Base-by-base conservation (phyloP, 2,888 invertebrate genomes). In the Tenthredo scrophulariae region DNA sequence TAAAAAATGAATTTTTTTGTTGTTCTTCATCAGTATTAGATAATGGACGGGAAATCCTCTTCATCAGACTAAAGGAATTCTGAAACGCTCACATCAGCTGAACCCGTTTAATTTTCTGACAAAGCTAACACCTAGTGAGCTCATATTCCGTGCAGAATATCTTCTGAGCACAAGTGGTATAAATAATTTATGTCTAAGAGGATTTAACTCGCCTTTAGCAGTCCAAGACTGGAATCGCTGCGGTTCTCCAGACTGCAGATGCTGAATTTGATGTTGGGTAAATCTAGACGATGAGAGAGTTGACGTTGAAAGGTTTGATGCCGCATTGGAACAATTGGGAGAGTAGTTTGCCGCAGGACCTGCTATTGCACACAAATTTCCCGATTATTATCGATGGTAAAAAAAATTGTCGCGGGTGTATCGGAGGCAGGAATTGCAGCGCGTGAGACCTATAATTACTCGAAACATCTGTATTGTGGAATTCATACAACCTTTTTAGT, bases 251-350 rank as follows among this genome's bases (percentile, higher is more conserved):
- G 92, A 89, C 96, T 96, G 93, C 96, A 96, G 93, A 97, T 96
- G 93, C 97, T 96, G 94, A 97, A 97, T 93, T 97, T 96, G 86
- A 97, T 96, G 84, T 96, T 96, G 2, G 96, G 96, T 87, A 97
- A 93, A 90, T 97, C 97, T 87, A 97, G 94, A 18, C 97, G 95
- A 91, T 97, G 97, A 0, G 97, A 97, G 54, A 97, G 94, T 92
- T 97, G 97, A 0, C 97, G 94, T 91, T 97, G 97, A 93, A 97
- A 97, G 75, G 96, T 96, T 92, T 97, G 97, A 92, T 97, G 97
- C 40, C 97, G 95, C 72, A 96, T 97, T 7, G 97, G 97, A 6
- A 97, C 97, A 80, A 97, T 97, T 2, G 97, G 97, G 43, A 97
- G 93, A 1, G 97, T 97, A 0, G 97, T 97, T 94, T 97, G 97